Base-by-base conservation (phyloP, 2,797 vertebrate genomes). In the Rhodeus uyekii region DNA sequence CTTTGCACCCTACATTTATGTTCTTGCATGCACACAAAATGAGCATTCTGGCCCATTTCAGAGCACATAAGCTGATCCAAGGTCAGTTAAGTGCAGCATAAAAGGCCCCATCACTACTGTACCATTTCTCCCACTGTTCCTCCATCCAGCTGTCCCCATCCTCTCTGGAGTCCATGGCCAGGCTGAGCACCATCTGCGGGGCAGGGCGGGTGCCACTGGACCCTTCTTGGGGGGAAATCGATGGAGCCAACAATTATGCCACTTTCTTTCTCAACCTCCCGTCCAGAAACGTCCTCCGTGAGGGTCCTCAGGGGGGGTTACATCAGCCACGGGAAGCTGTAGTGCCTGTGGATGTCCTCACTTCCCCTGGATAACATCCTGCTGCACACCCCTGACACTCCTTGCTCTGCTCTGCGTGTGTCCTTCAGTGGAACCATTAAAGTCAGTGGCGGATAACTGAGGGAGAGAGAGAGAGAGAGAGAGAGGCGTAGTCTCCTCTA, bases 71-170 rank as follows among this genome's bases (percentile, higher is more conserved):
- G 38, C 48, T 44, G 72, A 81, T 75, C 64, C 65, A 58, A 79
- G 79, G 80, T 78, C 79, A 82, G 76, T 71, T 42, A 75, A 65
- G 79, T 82, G 34, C 12, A 61, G 18, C 1, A 24, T n/a, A 39
- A 81, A 74, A 75, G 32, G 58, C 68, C 46, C 2, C 34, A 39
- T 16, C 4, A 18, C 24, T 67, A 65, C 68, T 67, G 76, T 87
- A 89, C 88, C 88, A 88, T 88, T 88, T 88, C 79, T 89, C 87
- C 89, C 89, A 90, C 84, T 90, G 89, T 67, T 90, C 89, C 63
- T 90, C 89, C 87, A 89, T 83, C 84, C 86, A 88, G 87, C 86
- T 85, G 34, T 86, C 87, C 78, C 86, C 87, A 78, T 89, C 86
- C 82, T 89, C 88, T 80, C 83, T 83, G 63, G 86, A 81, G 55